Conservation (phyloP, 2,113 vertebrate species). For the Plotosus lineatus region DNA sequence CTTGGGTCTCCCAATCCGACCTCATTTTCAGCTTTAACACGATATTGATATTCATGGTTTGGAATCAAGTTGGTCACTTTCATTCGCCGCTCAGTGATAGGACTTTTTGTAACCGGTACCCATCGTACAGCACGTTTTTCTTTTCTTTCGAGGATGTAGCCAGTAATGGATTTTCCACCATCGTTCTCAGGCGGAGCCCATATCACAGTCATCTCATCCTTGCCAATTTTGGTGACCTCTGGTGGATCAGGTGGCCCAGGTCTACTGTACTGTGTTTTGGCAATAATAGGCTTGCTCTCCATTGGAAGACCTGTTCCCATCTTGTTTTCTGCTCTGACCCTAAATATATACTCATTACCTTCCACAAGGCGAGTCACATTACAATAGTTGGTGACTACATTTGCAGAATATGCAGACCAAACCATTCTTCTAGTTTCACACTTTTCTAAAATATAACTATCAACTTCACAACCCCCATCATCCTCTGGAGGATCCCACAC, state of each 20-base stretch:
- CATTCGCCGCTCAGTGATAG: slow-evolving; percentile 92
- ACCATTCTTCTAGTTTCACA: slow-evolving; percentile 98
- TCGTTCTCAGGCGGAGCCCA: slow-evolving; percentile 97
- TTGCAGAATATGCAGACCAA: slow-evolving; percentile 91
- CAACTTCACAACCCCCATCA: slow-evolving; percentile 96
- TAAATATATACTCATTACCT: slow-evolving; percentile 97
- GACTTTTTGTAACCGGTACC: slow-evolving; percentile 91
- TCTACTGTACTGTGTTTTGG: slow-evolving; percentile 88
- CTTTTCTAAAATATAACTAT: slow-evolving; percentile 97
- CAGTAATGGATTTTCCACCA: slow-evolving; percentile 96
- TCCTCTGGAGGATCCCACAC: slow-evolving; percentile 93
- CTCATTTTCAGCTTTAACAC: slow-evolving; percentile 97
- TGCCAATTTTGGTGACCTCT: slow-evolving; percentile 92
- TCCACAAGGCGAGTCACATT: slow-evolving; percentile 92
- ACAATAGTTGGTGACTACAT: slow-evolving; percentile 80
- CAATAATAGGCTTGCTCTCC: slow-evolving; percentile 89
- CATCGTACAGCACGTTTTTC: slow-evolving; percentile 89
- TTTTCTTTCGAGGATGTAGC: slow-evolving; percentile 95
- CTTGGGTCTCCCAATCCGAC: slow-evolving; percentile 95
- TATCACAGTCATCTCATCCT: slow-evolving; percentile 98
- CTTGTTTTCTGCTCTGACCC: slow-evolving; percentile 96
- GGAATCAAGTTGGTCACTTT: slow-evolving; percentile 93
- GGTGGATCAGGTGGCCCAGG: slow-evolving; percentile 93
- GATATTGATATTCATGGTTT: slow-evolving; percentile 96
- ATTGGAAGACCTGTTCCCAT: slow-evolving; percentile 93